Conservation (phyloP, 2,113 vertebrate species). For the Microcebus ravelobensis region DNA sequence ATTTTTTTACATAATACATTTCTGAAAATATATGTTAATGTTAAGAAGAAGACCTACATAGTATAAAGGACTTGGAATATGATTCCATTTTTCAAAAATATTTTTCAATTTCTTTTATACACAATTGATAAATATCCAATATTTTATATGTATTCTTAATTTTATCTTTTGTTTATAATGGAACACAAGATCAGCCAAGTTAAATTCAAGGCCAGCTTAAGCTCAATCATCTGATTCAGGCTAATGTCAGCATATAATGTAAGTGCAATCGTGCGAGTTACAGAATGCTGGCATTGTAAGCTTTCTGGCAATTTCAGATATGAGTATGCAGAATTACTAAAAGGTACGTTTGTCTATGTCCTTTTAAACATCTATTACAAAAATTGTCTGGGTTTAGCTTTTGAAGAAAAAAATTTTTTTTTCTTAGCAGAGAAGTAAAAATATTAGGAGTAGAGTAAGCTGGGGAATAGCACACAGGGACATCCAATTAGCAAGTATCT, state of each 20-base stretch:
- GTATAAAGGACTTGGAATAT: not conserved
- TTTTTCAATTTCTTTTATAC: constrained; percentile 27
- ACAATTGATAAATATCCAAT: not conserved
- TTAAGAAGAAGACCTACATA: not conserved
- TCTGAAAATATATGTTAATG: not conserved
- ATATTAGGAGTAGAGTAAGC: not conserved
- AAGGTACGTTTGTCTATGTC: not conserved
- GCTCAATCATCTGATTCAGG: not conserved
- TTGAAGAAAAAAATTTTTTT: constrained; percentile 5
- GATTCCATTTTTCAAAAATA: not conserved
- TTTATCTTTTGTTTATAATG: not conserved
- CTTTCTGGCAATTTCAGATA: not conserved
- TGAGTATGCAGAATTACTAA: not conserved
- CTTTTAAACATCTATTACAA: constrained; percentile 10
- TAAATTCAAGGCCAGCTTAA: not conserved
- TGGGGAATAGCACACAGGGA: not conserved
- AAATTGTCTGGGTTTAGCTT: constrained; percentile 17
- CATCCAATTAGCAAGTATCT: not conserved
- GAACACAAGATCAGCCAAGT: not conserved
- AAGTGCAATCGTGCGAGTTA: not conserved
- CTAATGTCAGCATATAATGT: not conserved
- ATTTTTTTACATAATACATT: not conserved
- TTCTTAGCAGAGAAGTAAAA: not conserved
- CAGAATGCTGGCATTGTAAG: not conserved
- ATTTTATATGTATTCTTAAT: constrained; percentile 31